Evolutionary conservation across 2,113 vertebrate genomes (phyloP), one percentile per base, ranked within the genome.

Genomic region (Tylochromis polylepis): DNA sequence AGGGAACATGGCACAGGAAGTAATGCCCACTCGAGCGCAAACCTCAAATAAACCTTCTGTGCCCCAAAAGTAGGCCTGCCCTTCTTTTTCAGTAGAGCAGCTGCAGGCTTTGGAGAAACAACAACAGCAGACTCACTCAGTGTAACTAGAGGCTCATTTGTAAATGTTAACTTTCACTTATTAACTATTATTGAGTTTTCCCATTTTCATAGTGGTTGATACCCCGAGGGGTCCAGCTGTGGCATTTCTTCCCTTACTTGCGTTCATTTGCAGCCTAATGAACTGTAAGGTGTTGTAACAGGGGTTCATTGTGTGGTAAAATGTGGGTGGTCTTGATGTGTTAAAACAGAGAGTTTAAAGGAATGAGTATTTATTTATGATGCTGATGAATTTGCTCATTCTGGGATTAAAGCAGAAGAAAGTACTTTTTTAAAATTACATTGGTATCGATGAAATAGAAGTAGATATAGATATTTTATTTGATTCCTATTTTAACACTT

Each of bases 1-100:
- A 85, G n/a, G 72, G 56, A 67, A 84, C 36, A 27, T 43, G 77
- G n/a, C 46, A 79, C 15, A 79, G 70, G 41, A 86, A 86, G 87
- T 88, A 85, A 88, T 85, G 46, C 84, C 83, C 82, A 85, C 41
- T 85, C 20, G n/a, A 91, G 84, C 62, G 82, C 56, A 75, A 82
- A 87, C 34, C 81, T 84, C 77, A 85, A 88, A 87, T 65, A 85
- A 85, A 89, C 46, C 60, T 15, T 38, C 29, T 72, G 46, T 83
- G 57, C 79, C 58, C 75, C n/a, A 55, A 82, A 84, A 87, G 77
- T 78, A 83, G 29, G 53, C 14, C 65, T 84, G 51, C 81, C 79
- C 62, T 84, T 87, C 18, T 31, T 34, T 81, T 72, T 82, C 67
- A 77, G 46, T 34, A 20, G 72, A 51, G 46, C 72, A 77, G 88